phyloP scores from a whole-genome alignment of 2,797 vertebrate species.

The Rhyacichthys aspro region DNA sequence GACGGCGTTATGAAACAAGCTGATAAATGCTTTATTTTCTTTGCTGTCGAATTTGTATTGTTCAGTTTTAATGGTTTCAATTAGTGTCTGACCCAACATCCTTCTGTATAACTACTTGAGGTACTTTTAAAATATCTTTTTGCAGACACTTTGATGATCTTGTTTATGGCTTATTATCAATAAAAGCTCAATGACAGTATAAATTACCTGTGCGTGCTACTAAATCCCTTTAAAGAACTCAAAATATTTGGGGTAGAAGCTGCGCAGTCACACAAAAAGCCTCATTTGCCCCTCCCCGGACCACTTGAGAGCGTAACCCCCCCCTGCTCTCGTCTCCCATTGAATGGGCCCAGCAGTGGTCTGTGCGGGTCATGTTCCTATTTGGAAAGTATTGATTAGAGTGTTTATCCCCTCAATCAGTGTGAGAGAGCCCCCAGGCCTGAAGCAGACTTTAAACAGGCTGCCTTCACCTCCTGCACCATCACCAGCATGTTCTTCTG shows the following conservation, averaged over 20 bases:
- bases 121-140: no score
- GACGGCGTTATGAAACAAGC: no score
- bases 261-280: conserved; percentile 14
- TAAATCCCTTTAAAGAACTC: background rate
- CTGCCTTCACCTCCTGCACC: background rate
- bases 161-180: background rate
- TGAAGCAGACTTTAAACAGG: conserved; percentile 21
- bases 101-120: no score
- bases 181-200: background rate
- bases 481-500: background rate
- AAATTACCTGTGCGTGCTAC: background rate
- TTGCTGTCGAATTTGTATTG: no score
- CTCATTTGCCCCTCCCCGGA: conserved; percentile 2
- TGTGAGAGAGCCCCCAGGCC: conserved; percentile 56
- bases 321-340: conserved; percentile 61
- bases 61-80: no score
- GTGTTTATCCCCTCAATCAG: conserved; percentile 83
- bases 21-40: no score
- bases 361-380: conserved; percentile 89
- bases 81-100: no score
- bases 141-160: background rate
- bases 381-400: conserved; percentile 88
- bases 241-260: background rate
- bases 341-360: conserved; percentile 80
- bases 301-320: conserved; percentile 27